Evolutionary conservation across 2,113 vertebrate species (phyloP).

Genomic region (Callopanchax toddi): DNA sequence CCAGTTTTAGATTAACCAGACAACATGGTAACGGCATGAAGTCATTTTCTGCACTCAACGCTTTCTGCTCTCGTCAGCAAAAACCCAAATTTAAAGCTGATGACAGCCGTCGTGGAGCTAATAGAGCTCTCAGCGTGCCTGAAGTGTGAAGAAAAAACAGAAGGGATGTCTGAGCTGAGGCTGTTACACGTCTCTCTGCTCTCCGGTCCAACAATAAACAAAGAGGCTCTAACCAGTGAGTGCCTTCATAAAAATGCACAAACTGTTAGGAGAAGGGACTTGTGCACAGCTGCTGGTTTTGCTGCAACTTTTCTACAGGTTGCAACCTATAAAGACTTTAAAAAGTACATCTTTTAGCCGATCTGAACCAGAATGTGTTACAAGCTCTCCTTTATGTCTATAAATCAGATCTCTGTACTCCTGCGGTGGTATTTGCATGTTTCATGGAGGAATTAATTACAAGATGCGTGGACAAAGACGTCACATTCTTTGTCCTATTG

Average conservation of each 20-base stretch:
- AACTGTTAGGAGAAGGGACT: conserved; percentile 27
- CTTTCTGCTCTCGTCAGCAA: conserved; percentile 1
- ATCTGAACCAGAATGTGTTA: conserved; percentile 48
- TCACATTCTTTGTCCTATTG: conserved; percentile 73
- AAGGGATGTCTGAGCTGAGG: conserved; percentile 54
- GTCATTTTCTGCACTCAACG: background rate
- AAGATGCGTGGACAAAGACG: conserved; percentile 58
- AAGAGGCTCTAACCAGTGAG: conserved; percentile 43
- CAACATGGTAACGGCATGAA: conserved; percentile 12
- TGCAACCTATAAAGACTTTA: conserved; percentile 2
- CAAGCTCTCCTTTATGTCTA: conserved; percentile 74
- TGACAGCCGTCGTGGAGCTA: conserved; percentile 41
- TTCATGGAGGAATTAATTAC: conserved; percentile 79
- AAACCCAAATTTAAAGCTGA: conserved; percentile 44
- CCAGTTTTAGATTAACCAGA: conserved; percentile 37
- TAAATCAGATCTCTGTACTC: conserved; percentile 67
- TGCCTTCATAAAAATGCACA: conserved; percentile 39
- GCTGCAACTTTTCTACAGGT: background rate
- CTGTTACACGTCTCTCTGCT: conserved; percentile 40
- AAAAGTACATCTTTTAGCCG: conserved; percentile 36
- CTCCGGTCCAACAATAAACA: conserved; percentile 71
- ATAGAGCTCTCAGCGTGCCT: conserved; percentile 36
- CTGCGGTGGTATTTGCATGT: conserved; percentile 73
- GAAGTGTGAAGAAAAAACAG: conserved; percentile 43
- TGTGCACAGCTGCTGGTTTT: background rate